Evolutionary conservation across 2,113 vertebrate genomes (phyloP).

Genomic region (Pholis gunnellus): DNA sequence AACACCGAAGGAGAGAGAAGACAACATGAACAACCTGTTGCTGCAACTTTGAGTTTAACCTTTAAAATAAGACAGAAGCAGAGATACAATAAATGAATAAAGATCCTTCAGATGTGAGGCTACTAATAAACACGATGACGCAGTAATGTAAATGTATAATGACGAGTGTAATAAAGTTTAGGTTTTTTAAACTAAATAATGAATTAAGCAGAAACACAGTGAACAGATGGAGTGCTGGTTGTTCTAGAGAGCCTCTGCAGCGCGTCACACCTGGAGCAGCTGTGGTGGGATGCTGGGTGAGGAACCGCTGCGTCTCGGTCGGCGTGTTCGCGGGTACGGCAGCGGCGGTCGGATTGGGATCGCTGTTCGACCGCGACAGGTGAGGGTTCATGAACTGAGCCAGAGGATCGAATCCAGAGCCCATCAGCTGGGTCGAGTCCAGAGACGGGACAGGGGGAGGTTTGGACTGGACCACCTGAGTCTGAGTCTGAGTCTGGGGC

Average conservation of each 20-base stretch:
- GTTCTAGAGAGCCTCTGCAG: no score
- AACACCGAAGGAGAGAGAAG: not conserved
- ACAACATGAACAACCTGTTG: not conserved
- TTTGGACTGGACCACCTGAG: conserved; percentile 80
- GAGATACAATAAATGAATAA: no score
- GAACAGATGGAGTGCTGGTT: no score
- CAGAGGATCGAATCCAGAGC: conserved; percentile 87
- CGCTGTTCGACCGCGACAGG: conserved; percentile 79
- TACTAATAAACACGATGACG: no score
- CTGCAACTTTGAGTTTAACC: no score
- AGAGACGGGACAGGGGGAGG: conserved; percentile 81
- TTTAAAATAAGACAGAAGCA: no score
- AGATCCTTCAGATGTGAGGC: no score
- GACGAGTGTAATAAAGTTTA: no score
- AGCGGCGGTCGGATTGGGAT: conserved; percentile 62
- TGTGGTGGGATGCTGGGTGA: conserved; percentile 77
- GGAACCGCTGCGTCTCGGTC: conserved; percentile 84
- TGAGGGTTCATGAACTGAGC: conserved; percentile 87
- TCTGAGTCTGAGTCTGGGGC: conserved; percentile 60
- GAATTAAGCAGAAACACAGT: no score
- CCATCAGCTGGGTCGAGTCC: conserved; percentile 86
- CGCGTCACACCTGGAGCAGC: conserved; percentile 67
- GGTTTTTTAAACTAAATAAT: no score
- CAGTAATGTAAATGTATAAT: no score
- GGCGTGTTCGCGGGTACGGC: conserved; percentile 66